Percentiles rank a stretch among this genome's conserved stretches.
These are phyloP conservation scores for Blera fallax DNA, from an alignment of 2,888 invertebrate species.

Conservation along the genomic window DNA sequence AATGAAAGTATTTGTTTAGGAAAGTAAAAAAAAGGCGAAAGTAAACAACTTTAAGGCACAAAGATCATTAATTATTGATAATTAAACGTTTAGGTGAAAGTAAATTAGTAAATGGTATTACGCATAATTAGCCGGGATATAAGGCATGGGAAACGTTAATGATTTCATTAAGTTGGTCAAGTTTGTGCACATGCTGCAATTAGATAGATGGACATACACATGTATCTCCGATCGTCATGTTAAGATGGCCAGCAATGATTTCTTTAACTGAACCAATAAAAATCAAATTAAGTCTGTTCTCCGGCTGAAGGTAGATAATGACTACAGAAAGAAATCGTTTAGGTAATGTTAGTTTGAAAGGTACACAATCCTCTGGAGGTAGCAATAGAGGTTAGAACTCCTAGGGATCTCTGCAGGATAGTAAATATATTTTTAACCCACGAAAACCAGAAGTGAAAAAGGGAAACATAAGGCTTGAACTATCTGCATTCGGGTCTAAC, in stretches of 20 bases:
- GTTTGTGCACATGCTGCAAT: not conserved
- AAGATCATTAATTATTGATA: constrained; percentile 38
- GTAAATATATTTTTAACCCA: no score
- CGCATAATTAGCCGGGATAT: not conserved
- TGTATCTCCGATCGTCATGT: not conserved
- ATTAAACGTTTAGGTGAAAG: constrained; percentile 50
- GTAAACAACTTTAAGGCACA: not conserved
- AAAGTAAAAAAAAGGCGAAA: constrained; percentile 12
- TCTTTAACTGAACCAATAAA: not conserved
- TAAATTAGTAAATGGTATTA: constrained; percentile 30
- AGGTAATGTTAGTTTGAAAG: not conserved
- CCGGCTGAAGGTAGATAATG: not conserved
- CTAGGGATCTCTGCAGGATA: no score
- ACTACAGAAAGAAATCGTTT: not conserved
- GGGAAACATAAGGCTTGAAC: no score
- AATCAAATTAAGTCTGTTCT: not conserved
- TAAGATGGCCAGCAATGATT: not conserved
- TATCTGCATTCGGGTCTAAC: no score
- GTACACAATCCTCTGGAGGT: not conserved
- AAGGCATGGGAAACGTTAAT: not conserved
- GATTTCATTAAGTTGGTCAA: constrained; percentile 19
- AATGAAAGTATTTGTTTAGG: constrained; percentile 5
- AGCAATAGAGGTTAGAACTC: no score
- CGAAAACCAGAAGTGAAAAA: no score
- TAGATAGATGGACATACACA: not conserved